Evolutionary conservation across 2,888 invertebrate genomes (phyloP), one percentile per base, ranked within the genome.

Genomic region (Aporophyla lueneburgensis): DNA sequence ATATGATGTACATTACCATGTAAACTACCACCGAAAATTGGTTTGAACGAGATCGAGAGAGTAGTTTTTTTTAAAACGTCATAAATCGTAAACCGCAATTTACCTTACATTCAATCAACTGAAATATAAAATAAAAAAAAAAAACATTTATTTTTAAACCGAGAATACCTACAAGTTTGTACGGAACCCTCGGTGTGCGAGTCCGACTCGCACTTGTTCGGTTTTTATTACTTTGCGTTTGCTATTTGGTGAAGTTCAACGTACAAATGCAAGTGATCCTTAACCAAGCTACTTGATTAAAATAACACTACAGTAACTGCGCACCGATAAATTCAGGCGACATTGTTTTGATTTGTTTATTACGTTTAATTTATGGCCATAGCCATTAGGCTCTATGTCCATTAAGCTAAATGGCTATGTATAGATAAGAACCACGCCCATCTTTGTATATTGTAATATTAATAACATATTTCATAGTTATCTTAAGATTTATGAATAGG

Each of bases 271-370:
- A 67, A 72, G 5, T 27, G 10, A 43, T 33, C 75, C 67, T 21
- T 72, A 53, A 76, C 12, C 1, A 63, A 74, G 33, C 24, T 43
- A 40, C 62, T 63, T 63, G 10, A 65, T 69, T 76, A 59, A 70
- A 78, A 80, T 74, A 77, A 72, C 65, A 71, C 56, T 62, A 24
- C 78, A 70, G 24, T 68, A 66, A 73, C 78, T 78, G 62, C 56
- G 56, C 66, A 68, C 63, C 27, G 40, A 87, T 82, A 75, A 78
- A 80, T 82, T 83, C 54, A 76, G 75, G 43, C 24, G 77, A 79
- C 82, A 83, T 74, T 89, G 76, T 89, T 87, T 84, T 87, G 86
- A 86, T 83, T 80, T 73, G 84, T 81, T 80, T 78, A 76, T 81
- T 75, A 74, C 56, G 54, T 61, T 56, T 54, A 65, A 83, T 87